A percentile compares a stretch with the other conserved stretches of the same genome.
Evolutionary conservation across 2,888 invertebrate species (phyloP).

Genomic region (Conus canariensis): DNA sequence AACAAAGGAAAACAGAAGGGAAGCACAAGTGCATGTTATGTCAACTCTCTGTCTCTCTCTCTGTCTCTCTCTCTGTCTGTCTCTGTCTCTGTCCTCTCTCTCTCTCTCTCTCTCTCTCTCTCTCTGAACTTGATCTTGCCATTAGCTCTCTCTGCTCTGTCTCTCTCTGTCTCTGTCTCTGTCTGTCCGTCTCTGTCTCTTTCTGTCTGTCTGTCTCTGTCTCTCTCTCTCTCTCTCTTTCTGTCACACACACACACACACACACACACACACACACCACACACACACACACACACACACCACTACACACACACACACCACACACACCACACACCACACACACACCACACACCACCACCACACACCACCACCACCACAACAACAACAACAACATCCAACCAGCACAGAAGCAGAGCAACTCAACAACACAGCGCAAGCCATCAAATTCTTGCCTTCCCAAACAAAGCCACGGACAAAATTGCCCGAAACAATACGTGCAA

Average conservation of each 20-base stretch:
- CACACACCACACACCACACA: too few species aligned
- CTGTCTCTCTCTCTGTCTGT: too few species aligned
- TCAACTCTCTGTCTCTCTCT: too few species aligned
- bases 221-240: not conserved
- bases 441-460: not conserved
- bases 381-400: too few species aligned
- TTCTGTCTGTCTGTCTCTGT: not conserved
- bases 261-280: constrained; percentile 30
- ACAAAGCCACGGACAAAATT: not conserved
- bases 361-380: too few species aligned
- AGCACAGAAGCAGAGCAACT: too few species aligned
- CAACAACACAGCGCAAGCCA: not conserved
- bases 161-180: not conserved
- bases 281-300: constrained; percentile 32
- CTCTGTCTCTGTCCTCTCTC: not conserved
- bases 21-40: too few species aligned
- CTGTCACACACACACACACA: constrained; percentile 24
- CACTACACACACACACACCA: not conserved
- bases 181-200: not conserved
- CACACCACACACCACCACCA: too few species aligned
- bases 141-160: not conserved
- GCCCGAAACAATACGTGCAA: not conserved
- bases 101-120: not conserved
- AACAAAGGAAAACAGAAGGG: too few species aligned
- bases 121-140: not conserved